phyloP scores from a whole-genome alignment of 1,140 invertebrate species.

The Sarcophaga peregrina region DNA sequence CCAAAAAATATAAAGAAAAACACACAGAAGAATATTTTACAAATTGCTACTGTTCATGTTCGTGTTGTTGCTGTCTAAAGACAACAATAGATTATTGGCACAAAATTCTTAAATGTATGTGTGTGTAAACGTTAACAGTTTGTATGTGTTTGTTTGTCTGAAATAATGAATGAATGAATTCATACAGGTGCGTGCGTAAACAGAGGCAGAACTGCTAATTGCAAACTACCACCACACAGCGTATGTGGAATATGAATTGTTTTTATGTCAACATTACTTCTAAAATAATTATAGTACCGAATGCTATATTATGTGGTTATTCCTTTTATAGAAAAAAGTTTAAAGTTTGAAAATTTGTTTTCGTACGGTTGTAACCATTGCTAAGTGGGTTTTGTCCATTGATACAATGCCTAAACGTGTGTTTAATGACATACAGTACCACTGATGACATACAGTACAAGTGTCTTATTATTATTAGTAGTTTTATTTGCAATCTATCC shows the following conservation, averaged over 20 bases:
- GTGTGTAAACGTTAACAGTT: not conserved
- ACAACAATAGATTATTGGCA: not conserved
- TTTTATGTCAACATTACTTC: not conserved
- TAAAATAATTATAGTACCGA: too few species aligned
- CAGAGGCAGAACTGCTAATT: not conserved
- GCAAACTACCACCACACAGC: not conserved
- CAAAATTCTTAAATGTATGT: not conserved
- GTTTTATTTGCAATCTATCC: too few species aligned
- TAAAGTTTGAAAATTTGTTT: too few species aligned
- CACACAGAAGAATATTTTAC: slow-evolving; percentile 26
- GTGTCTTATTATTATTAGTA: too few species aligned
- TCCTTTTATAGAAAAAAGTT: too few species aligned
- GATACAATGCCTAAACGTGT: too few species aligned
- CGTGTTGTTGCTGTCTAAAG: not conserved
- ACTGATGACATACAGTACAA: too few species aligned
- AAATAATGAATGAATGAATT: slow-evolving; percentile 27
- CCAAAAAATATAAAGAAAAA: slow-evolving; percentile 20
- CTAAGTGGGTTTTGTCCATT: too few species aligned
- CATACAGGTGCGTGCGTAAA: slow-evolving; percentile 40
- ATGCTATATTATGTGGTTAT: too few species aligned
- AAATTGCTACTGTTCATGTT: slow-evolving; percentile 33
- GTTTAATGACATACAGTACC: too few species aligned
- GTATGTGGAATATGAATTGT: not conserved
- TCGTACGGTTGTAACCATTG: too few species aligned
- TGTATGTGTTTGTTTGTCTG: not conserved